These are phyloP conservation scores for Rhinoderma darwinii DNA, from an alignment of 2,113 vertebrate genomes.

Conservation along the genomic window DNA sequence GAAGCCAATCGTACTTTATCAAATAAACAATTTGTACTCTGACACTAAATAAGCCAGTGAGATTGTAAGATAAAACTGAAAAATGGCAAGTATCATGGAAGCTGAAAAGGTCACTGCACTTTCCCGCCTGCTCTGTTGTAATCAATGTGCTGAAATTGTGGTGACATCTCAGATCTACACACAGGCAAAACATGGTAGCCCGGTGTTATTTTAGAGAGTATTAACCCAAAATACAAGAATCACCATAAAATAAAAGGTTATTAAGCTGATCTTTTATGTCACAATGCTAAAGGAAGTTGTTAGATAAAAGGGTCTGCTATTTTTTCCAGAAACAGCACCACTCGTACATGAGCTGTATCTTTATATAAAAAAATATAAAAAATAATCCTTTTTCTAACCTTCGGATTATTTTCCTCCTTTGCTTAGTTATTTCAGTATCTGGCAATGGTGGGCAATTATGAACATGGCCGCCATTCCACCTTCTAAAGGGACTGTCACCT, in stretches of 20 bases:
- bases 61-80: background rate
- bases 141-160: background rate
- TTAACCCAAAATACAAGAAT: background rate
- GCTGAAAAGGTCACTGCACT: conserved; percentile 26
- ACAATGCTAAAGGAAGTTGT: too few species aligned
- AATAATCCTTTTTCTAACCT: too few species aligned
- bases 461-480: too few species aligned
- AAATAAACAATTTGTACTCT: background rate
- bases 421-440: too few species aligned
- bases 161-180: background rate
- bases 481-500: too few species aligned
- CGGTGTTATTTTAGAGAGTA: background rate
- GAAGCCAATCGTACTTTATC: background rate
- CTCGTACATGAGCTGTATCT: too few species aligned
- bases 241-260: too few species aligned
- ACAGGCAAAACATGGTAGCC: background rate
- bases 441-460: too few species aligned
- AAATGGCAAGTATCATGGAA: background rate
- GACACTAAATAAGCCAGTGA: background rate
- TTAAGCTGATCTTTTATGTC: background rate
- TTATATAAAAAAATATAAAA: too few species aligned
- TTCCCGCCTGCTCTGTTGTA: background rate
- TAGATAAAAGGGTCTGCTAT: too few species aligned
- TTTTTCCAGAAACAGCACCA: too few species aligned
- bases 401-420: too few species aligned